Evolutionary conservation across 2,797 vertebrate genomes (phyloP), one percentile per base, ranked within the genome.

Genomic region (Sebastes cheni): DNA sequence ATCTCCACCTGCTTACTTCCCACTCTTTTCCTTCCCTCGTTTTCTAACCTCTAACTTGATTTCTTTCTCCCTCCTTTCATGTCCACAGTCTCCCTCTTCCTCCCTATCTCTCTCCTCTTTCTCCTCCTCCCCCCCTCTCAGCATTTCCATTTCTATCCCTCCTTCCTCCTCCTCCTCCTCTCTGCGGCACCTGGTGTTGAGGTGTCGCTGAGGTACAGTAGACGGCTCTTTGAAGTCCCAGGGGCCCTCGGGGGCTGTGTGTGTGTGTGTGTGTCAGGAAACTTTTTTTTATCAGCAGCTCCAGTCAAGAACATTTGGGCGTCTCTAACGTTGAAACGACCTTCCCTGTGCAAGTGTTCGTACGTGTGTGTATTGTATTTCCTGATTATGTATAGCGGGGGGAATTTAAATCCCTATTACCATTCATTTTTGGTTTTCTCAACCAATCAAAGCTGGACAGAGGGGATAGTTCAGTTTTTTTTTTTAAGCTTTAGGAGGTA

Each of bases 121-220:
- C 52, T 27, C 30, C 30, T 4, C 14, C 23, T 11, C n/a, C 32
- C 68, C 56, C 16, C 56, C 13, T 2, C 62, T n/a, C 29, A 30
- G 61, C 29, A 56, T 84, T 81, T 80, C 84, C 68, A 72, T 79
- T 77, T 82, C 73, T 70, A 46, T 67, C 55, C 54, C 78, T 12
- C 62, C 68, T 74, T 70, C 69, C 81, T 83, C 85, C 83, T 74
- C 67, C 80, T 81, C 69, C 83, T 74, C 66, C 80, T 81, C 69
- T 85, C 78, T 55, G 39, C 62, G 64, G 86, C 92, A 93, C 92
- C 92, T 91, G 91, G 88, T 89, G 86, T 79, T 72, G 89, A 95
- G 94, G 94, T 95, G 95, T 94, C 46, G 65, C 89, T 86, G 89
- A 90, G 88, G 87, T 93, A 93, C 92, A 92, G 92, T 90, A 93